These are phyloP conservation scores for Maniola hyperantus DNA, from an alignment of 2,888 invertebrate species.

Conservation along the genomic window DNA sequence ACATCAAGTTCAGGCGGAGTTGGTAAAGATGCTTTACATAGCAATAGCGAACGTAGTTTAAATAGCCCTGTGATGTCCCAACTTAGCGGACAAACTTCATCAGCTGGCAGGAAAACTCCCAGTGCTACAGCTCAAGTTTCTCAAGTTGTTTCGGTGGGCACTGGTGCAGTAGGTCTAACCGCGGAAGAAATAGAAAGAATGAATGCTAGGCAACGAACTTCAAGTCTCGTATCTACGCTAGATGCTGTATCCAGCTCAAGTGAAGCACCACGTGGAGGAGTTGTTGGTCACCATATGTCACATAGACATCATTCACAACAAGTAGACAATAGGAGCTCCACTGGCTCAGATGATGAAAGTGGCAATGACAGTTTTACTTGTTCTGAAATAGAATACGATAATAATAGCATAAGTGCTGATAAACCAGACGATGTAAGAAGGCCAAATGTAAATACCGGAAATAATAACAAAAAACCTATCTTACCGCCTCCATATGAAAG, in stretches of 20 bases:
- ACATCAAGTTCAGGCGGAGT: constrained; percentile 94
- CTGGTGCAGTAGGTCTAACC: constrained; percentile 91
- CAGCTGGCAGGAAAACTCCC: constrained; percentile 88
- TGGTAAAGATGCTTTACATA: constrained; percentile 93
- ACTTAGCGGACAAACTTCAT: constrained; percentile 92
- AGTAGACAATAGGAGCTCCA: constrained; percentile 89
- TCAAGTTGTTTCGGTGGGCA: constrained; percentile 85
- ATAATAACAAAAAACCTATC: constrained; percentile 84
- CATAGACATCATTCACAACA: constrained; percentile 89
- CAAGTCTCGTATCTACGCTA: constrained; percentile 94
- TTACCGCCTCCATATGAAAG: constrained; percentile 93
- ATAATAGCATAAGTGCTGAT: constrained; percentile 91
- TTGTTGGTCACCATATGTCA: constrained; percentile 86
- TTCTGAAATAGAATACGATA: constrained; percentile 98
- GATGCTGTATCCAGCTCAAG: constrained; percentile 97
- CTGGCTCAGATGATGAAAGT: constrained; percentile 93
- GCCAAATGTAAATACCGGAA: constrained; percentile 78
- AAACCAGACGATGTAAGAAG: constrained; percentile 86
- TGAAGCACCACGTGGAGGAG: constrained; percentile 88
- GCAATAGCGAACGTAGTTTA: constrained; percentile 94
- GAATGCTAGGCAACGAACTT: constrained; percentile 93
- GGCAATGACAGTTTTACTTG: constrained; percentile 98
- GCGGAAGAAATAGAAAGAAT: constrained; percentile 96
- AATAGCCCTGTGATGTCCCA: constrained; percentile 97
- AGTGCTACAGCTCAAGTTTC: constrained; percentile 87